Percentiles rank a stretch among this genome's conserved stretches.
Evolutionary conservation across 2,797 vertebrate genomes (phyloP).

Genomic region (Microcaecilia unicolor): DNA sequence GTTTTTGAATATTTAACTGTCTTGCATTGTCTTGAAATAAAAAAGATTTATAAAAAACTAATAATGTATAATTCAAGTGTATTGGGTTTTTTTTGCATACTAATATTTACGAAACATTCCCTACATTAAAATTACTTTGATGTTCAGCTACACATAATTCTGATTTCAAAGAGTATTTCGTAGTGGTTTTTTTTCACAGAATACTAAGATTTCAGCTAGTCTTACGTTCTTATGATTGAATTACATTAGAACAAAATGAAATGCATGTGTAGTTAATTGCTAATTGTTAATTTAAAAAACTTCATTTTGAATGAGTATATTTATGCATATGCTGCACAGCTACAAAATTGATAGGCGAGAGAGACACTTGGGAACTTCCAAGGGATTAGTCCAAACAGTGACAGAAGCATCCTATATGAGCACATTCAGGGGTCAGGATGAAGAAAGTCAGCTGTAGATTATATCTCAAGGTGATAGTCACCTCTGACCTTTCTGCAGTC

Average conservation of each 20-base stretch:
- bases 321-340: background rate
- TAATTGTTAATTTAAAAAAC: background rate
- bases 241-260: background rate
- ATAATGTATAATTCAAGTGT: too few species aligned
- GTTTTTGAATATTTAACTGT: too few species aligned
- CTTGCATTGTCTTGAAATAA: too few species aligned
- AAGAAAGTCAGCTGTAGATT: conserved; percentile 35
- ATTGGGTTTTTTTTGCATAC: too few species aligned
- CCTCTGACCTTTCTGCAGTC: conserved; percentile 51
- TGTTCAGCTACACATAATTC: too few species aligned
- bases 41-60: too few species aligned
- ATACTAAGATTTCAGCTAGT: too few species aligned
- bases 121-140: too few species aligned
- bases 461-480: conserved; percentile 51
- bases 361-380: background rate
- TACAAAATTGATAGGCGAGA: background rate
- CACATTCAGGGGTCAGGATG: conserved; percentile 5
- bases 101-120: too few species aligned
- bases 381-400: background rate
- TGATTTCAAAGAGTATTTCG: too few species aligned
- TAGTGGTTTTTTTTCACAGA: too few species aligned
- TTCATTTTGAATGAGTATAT: background rate
- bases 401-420: background rate
- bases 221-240: too few species aligned
- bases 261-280: background rate